Base-by-base conservation (phyloP, 2,113 vertebrate species). In the Trematocara marginatum region DNA sequence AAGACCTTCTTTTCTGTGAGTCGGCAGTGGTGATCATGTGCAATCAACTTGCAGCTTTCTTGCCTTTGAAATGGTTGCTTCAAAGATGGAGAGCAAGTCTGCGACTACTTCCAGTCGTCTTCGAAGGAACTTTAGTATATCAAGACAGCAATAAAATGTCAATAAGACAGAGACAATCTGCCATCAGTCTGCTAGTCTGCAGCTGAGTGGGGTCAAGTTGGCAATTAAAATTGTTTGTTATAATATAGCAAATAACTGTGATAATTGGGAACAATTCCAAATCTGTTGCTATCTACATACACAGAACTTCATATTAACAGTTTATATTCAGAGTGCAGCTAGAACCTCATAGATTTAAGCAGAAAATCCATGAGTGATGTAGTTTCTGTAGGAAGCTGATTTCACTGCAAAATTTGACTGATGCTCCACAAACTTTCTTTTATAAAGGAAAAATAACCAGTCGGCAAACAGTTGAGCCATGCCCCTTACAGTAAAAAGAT, bases 381-480 rank as follows among this genome's bases (percentile, higher is more conserved):
- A 3, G 0, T 29, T 74, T 45, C 23, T 47, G 66, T 29, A 15
- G 66, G 40, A 74, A 16, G 38, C 20, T 42, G 38, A 15, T 69
- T 42, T 4, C 20, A 71, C 66, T 45, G n/a, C 20, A 42, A 45
- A 9, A 26, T 71, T 42, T 0, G 8, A 0, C 11, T 42, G 35
- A 47, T 4, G 8, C 66, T 47, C 40, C 0, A 45, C 40, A 74
- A 29, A 16, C 40, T 29, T 47, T 45, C 23, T 47, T 29, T 74
- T 29, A 74, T 18, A 7, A 6, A 74, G 23, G 23, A 31, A 74
- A 74, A 47, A 74, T 47, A 74, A 47, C 40, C 66, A 4, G 35
- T 23, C 0, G 0, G 35, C 7, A 15, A 69, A 15, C 11, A 42
- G 69, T 3, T 47, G 5, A 10, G 40, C 13, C 13, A 1, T 26